Percentiles rank a stretch among this genome's conserved stretches.
phyloP scores from a whole-genome alignment of 2,797 vertebrate genomes.

The Cyprinella venusta region DNA sequence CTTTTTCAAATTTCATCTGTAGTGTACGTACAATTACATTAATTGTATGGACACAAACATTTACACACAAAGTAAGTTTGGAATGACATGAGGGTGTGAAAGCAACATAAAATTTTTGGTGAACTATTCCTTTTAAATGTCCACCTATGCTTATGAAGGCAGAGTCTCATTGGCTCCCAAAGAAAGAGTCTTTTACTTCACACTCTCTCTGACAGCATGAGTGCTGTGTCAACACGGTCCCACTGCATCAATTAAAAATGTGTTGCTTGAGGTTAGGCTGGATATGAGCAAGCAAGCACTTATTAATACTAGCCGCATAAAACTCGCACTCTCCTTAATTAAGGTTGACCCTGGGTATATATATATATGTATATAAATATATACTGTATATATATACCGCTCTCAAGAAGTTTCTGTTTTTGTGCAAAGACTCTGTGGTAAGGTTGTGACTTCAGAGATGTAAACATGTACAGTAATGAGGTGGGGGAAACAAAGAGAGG shows the following conservation, averaged over 20 bases:
- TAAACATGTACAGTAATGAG: neutral
- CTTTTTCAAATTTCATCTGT: neutral
- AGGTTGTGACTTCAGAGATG: constrained; percentile 1
- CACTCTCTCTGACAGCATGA: constrained; percentile 23
- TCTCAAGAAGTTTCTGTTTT: constrained; percentile 17
- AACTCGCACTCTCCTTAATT: constrained; percentile 49
- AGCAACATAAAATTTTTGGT: neutral
- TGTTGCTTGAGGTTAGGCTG: constrained; percentile 51
- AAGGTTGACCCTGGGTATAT: constrained; percentile 20
- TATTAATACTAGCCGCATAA: constrained; percentile 46
- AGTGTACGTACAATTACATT: neutral
- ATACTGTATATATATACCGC: too few species aligned
- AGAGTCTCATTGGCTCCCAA: constrained; percentile 4
- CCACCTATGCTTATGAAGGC: neutral
- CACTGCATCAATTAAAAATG: constrained; percentile 52
- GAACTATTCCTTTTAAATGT: neutral
- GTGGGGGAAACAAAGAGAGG: neutral
- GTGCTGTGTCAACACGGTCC: constrained; percentile 25
- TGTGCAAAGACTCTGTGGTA: neutral
- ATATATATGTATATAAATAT: neutral
- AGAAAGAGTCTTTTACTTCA: constrained; percentile 48
- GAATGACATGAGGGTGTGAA: neutral
- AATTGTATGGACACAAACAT: neutral
- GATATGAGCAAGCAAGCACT: constrained; percentile 51
- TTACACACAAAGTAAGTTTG: neutral